A percentile compares a stretch with the other conserved stretches of the same genome.
Evolutionary conservation across 64 coral and sea anemone species (phyloP).

Genomic region (Actinia tenebrosa): DNA sequence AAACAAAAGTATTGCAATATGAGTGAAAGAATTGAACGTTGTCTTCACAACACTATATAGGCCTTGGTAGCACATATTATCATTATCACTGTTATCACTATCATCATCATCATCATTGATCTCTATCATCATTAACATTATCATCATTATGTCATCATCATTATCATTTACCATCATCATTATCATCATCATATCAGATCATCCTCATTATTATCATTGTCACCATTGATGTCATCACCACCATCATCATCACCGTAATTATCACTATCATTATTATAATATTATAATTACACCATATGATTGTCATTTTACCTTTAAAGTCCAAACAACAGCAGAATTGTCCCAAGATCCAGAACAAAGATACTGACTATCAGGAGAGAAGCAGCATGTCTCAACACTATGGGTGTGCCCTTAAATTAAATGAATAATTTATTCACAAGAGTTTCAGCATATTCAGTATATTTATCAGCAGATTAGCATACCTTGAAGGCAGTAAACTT

Average conservation of each 20-base stretch:
- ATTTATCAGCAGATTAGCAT: not conserved
- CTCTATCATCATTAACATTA: too few relatives aligned
- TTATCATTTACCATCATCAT: not conserved
- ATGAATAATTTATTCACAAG: too few relatives aligned
- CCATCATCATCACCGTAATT: not conserved
- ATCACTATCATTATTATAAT: not conserved
- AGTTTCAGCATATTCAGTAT: too few relatives aligned
- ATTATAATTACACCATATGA: too few relatives aligned
- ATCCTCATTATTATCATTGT: not conserved
- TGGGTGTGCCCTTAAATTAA: constrained; percentile 71
- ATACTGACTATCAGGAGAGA: constrained; percentile 60
- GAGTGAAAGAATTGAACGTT: too few relatives aligned
- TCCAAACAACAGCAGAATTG: constrained; percentile 89
- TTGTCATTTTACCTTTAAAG: constrained; percentile 59
- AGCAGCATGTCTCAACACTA: constrained; percentile 98
- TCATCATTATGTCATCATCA: too few relatives aligned
- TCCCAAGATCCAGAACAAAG: constrained; percentile 99
- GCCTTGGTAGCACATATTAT: too few relatives aligned
- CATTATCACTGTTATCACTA: not conserved
- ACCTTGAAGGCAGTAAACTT: constrained; percentile 69
- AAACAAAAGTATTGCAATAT: too few relatives aligned
- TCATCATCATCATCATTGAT: not conserved
- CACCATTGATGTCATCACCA: not conserved
- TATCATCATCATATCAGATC: not conserved
- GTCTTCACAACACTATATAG: too few relatives aligned